These are phyloP conservation scores for Megaustenia siamemsis DNA, from an alignment of 2,888 invertebrate species.

Conservation along the genomic window DNA sequence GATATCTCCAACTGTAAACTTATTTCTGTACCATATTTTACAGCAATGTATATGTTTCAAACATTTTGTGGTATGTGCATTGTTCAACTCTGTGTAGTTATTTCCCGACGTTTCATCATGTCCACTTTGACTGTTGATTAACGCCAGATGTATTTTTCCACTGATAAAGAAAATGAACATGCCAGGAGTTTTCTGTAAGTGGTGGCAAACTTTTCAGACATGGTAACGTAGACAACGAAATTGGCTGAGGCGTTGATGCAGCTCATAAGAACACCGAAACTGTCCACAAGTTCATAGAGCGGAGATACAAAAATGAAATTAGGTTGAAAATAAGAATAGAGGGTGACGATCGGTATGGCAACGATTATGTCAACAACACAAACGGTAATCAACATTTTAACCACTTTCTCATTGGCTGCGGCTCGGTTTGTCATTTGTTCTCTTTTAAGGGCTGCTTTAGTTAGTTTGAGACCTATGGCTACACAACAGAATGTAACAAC, in stretches of 20 bases:
- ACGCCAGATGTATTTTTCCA: too few species aligned
- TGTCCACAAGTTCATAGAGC: conserved; percentile 1
- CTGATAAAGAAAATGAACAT: too few species aligned
- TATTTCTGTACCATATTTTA: too few species aligned
- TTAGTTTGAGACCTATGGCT: conserved; percentile 32
- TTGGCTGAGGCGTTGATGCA: conserved; percentile 33
- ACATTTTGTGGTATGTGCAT: too few species aligned
- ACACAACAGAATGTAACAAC: conserved; percentile 27
- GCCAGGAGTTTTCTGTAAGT: conserved; percentile 1
- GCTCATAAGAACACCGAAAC: conserved; percentile 14
- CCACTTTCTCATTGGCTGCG: conserved; percentile 14
- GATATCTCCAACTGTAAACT: too few species aligned
- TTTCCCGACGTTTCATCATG: too few species aligned
- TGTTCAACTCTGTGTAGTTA: too few species aligned
- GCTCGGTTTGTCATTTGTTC: not conserved
- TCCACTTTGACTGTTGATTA: too few species aligned
- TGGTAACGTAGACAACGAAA: conserved; percentile 36
- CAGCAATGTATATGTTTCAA: too few species aligned
- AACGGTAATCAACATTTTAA: conserved; percentile 34
- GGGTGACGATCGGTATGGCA: not conserved
- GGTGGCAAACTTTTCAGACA: conserved; percentile 38
- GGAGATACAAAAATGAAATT: conserved; percentile 20
- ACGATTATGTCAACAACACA: conserved; percentile 24
- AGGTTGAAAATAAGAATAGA: conserved; percentile 35
- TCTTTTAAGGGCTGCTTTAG: conserved; percentile 5